These are phyloP conservation scores for Drosophila pruinosa DNA, from an alignment of 1,140 invertebrate species.

Conservation along the genomic window DNA sequence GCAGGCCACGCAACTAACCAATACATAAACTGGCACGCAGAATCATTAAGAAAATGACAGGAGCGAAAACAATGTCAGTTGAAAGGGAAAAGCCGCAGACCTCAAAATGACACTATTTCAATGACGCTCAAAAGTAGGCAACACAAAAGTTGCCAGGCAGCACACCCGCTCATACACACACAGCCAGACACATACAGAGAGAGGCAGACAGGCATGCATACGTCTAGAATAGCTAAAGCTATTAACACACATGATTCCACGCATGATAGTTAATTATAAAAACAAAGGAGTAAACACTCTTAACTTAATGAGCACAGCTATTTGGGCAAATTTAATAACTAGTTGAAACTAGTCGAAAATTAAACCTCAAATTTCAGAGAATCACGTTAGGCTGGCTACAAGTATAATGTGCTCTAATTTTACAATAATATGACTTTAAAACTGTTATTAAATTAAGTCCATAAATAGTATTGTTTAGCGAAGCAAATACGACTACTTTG, in stretches of 20 bases:
- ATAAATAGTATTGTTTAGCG: too few species aligned
- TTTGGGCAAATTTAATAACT: not conserved
- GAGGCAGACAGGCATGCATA: not conserved
- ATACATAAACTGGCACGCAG: constrained; percentile 50
- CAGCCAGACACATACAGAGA: not conserved
- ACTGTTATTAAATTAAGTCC: not conserved
- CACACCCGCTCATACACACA: not conserved
- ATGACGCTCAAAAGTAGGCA: constrained; percentile 37
- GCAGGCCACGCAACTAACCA: constrained; percentile 56
- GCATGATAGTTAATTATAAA: constrained; percentile 1
- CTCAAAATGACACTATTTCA: constrained; percentile 26
- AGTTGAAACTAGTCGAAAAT: not conserved
- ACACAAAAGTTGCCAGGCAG: constrained; percentile 25
- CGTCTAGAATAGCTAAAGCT: constrained; percentile 16
- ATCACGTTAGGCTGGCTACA: not conserved
- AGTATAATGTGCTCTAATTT: not conserved
- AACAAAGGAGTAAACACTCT: not conserved
- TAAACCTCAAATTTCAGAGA: not conserved
- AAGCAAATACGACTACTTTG: too few species aligned
- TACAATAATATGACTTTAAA: too few species aligned
- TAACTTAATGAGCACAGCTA: not conserved
- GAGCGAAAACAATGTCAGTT: not conserved
- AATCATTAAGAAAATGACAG: constrained; percentile 30
- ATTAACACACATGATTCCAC: constrained; percentile 19
- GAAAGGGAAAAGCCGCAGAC: not conserved